Evolutionary conservation across 2,888 invertebrate genomes (phyloP).

Genomic region (Tuberolachnus salignus): DNA sequence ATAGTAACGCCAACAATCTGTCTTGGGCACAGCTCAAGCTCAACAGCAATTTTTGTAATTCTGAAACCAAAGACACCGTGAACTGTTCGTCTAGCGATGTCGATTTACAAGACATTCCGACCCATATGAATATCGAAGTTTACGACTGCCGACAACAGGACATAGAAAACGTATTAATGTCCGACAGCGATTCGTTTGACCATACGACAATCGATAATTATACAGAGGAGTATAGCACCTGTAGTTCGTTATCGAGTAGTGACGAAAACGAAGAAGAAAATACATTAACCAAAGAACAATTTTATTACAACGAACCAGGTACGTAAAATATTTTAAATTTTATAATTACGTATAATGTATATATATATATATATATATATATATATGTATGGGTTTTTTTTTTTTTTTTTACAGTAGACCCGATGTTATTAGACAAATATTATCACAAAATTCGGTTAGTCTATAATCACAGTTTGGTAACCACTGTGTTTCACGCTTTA

Average conservation of each 20-base stretch:
- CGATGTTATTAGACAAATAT: conserved; percentile 24
- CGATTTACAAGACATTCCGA: not conserved
- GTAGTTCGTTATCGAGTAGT: not conserved
- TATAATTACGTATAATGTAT: no score
- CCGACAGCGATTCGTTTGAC: conserved; percentile 8
- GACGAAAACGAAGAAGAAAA: conserved; percentile 12
- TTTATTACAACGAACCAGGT: conserved; percentile 10
- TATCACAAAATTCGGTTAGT: conserved; percentile 9
- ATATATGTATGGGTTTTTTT: no score
- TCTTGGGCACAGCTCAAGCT: conserved; percentile 18
- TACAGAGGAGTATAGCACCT: not conserved
- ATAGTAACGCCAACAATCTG: conserved; percentile 7
- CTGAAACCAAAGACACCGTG: not conserved
- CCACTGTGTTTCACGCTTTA: conserved; percentile 69
- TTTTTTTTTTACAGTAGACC: conserved; percentile 15
- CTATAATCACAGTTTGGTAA: conserved; percentile 66
- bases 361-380: no score
- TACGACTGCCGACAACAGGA: conserved; percentile 39
- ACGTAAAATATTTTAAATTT: not conserved
- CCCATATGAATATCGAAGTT: conserved; percentile 8
- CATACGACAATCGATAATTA: not conserved
- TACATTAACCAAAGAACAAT: not conserved
- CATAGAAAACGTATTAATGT: conserved; percentile 25
- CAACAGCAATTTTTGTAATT: not conserved
- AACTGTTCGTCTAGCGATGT: not conserved